These are phyloP conservation scores for Gortyna flavago DNA, from an alignment of 2,888 invertebrate genomes.

Conservation along the genomic window DNA sequence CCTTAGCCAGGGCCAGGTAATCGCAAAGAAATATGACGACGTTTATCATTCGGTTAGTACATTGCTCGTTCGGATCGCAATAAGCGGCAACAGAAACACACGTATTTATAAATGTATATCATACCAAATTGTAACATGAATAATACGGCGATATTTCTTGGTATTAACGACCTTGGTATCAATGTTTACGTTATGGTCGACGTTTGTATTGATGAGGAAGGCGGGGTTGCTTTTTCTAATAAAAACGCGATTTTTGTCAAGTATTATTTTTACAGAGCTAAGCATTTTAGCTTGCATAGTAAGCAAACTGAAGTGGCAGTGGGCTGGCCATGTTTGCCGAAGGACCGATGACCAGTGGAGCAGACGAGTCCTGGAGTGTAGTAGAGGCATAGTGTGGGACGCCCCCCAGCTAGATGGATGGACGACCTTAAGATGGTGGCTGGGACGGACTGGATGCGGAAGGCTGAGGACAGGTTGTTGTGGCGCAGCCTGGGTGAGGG, in stretches of 20 bases:
- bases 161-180: constrained; percentile 61
- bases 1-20: constrained; percentile 58
- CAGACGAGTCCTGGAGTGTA: too few species aligned
- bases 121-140: constrained; percentile 53
- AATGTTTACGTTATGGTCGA: constrained; percentile 60
- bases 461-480: too few species aligned
- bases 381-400: too few species aligned
- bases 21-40: constrained; percentile 57
- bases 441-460: too few species aligned
- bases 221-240: constrained; percentile 41
- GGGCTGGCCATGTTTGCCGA: too few species aligned
- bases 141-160: constrained; percentile 59
- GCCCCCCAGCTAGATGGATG: too few species aligned
- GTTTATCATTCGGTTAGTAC: constrained; percentile 62
- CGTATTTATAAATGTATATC: constrained; percentile 48
- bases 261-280: constrained; percentile 21
- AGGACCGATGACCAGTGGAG: too few species aligned
- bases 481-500: too few species aligned
- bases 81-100: constrained; percentile 40
- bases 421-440: too few species aligned
- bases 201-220: constrained; percentile 48
- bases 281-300: too few species aligned
- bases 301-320: too few species aligned
- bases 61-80: constrained; percentile 54
- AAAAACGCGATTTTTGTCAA: constrained; percentile 39